Evolutionary conservation across 2,113 vertebrate species (phyloP), one percentile per base, ranked within the genome.

Genomic region (Nibea coibor): DNA sequence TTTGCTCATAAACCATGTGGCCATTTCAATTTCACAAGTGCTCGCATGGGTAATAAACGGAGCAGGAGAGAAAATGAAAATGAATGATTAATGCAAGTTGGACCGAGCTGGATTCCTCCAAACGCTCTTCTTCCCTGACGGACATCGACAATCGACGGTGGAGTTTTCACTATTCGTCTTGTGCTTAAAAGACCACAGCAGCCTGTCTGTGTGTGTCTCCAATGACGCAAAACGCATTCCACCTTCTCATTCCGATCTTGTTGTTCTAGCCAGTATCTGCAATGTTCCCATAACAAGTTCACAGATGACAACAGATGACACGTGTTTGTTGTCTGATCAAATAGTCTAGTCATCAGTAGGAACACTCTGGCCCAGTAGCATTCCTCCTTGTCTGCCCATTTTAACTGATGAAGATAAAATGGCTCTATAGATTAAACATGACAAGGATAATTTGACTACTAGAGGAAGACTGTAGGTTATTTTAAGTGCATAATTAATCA

Each of bases 11-110:
- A 84, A 83, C 71, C 75, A 82, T 4, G 56, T 20, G 28, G 26
- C 62, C 47, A 56, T 82, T 87, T 80, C 65, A 89, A 70, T 89
- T 80, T 69, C 43, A 78, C 26, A 68, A 81, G 57, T 63, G 64
- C 73, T 78, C 68, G 78, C 63, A 24, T 20, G 39, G 67, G 76
- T 26, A 75, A 74, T 84, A 67, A 90, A 66, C 16, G 3, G 5
- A 56, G 24, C 28, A 50, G 58, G 61, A 67, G 42, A 48, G 69
- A 59, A 72, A 64, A 71, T 58, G 64, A 72, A 82, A 69, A 83
- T 31, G n/a, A 59, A 28, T 51, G 50, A 75, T 35, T 59, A 16
- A 75, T 50, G 66, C n/a, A 39, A 45, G 67, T 5, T 67, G 24
- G 31, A 72, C 57, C 19, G 9, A 35, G 20, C 56, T 24, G 45